Conservation (phyloP, 2,797 vertebrate genomes). For the Molothrus ater region DNA sequence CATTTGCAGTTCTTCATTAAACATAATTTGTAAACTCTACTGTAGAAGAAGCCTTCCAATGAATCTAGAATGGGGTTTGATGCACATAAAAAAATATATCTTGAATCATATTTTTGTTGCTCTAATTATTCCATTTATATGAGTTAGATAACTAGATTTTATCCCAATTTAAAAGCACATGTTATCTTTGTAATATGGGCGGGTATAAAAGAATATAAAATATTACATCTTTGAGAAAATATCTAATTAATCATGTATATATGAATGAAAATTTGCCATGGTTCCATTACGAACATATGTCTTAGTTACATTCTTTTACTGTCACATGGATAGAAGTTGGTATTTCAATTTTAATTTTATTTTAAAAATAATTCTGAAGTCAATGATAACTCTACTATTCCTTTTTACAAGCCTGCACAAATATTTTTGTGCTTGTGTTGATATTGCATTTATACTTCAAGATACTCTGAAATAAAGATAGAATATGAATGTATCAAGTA, state of each 20-base stretch:
- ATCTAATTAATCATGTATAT: neutral
- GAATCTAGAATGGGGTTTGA: neutral
- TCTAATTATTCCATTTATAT: neutral
- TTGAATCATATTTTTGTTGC: neutral
- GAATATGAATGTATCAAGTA: neutral
- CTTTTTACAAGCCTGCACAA: neutral
- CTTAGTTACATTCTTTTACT: neutral
- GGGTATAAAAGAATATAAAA: neutral
- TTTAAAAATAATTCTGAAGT: neutral
- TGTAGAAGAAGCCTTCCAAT: neutral
- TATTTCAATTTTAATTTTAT: neutral
- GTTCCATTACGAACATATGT: neutral
- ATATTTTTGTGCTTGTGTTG: neutral
- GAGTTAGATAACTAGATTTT: neutral
- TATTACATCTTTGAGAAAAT: neutral
- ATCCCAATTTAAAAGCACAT: neutral
- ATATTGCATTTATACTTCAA: neutral
- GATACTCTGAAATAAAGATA: constrained; percentile 22
- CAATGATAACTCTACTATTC: neutral
- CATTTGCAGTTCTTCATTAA: neutral
- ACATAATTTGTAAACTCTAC: neutral
- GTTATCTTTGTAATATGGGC: neutral
- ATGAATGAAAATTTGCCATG: neutral
- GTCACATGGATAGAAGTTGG: neutral
- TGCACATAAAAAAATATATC: neutral